Percentiles rank a stretch among this genome's conserved stretches.
Conservation (phyloP, 2,888 invertebrate genomes). For the Alcis repandata region DNA sequence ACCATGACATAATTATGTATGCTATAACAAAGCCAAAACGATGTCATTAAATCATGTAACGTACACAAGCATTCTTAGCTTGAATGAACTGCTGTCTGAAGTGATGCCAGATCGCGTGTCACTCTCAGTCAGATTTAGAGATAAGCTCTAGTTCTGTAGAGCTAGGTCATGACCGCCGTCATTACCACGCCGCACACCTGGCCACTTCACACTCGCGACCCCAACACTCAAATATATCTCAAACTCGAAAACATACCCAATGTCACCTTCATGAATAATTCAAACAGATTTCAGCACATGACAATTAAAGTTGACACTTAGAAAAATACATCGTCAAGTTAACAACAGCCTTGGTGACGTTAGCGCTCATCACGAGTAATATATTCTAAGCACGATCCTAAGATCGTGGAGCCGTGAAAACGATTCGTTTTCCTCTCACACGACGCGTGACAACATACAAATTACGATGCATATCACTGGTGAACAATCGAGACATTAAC, state of each 20-base stretch:
- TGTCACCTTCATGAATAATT: slow-evolving; percentile 43
- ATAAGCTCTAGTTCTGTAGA: slow-evolving; percentile 57
- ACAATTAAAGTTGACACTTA: slow-evolving; percentile 45
- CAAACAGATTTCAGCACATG: slow-evolving; percentile 30
- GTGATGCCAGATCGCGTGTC: slow-evolving; percentile 73
- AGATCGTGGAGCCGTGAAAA: slow-evolving; percentile 72
- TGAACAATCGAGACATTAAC: slow-evolving; percentile 67
- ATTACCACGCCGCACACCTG: slow-evolving; percentile 56
- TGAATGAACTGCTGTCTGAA: slow-evolving; percentile 79
- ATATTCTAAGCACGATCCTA: slow-evolving; percentile 66
- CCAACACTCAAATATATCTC: slow-evolving; percentile 33
- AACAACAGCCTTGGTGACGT: slow-evolving; percentile 56
- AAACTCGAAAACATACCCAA: slow-evolving; percentile 33
- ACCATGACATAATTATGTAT: slow-evolving; percentile 10
- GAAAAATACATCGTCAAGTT: slow-evolving; percentile 52
- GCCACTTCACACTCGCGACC: slow-evolving; percentile 49
- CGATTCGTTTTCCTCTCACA: slow-evolving; percentile 70
- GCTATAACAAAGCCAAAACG: slow-evolving; percentile 27
- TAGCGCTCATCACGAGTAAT: slow-evolving; percentile 65
- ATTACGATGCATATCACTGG: slow-evolving; percentile 56
- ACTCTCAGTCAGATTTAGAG: slow-evolving; percentile 67
- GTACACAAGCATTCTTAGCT: slow-evolving; percentile 55
- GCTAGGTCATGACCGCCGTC: slow-evolving; percentile 76
- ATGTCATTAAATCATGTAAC: slow-evolving; percentile 52
- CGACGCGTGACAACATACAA: slow-evolving; percentile 61